Base-by-base conservation (phyloP, 2,113 vertebrate species). In the Tupaia tana region DNA sequence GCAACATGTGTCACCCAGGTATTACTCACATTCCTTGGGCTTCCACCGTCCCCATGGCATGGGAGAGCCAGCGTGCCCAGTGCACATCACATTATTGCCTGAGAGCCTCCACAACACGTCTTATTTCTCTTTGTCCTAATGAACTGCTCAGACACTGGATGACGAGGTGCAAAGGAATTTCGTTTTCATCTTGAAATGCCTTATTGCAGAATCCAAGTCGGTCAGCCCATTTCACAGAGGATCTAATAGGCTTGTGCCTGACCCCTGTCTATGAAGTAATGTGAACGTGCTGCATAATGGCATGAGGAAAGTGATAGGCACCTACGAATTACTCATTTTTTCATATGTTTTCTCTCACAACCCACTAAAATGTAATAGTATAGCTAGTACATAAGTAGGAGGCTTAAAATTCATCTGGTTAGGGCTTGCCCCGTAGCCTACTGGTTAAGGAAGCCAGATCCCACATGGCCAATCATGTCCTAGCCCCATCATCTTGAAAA, bases 311-410 rank as follows among this genome's bases (percentile, higher is more conserved):
- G 14, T 43, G 31, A 64, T n/a, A 25, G 31, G 81, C n/a, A 87
- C n/a, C 34, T 94, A 83, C 31, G 22, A 75, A 83, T 89, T 34
- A 80, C 74, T 67, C 54, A 0, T 34, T 63, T 70, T 20, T 79
- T 54, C 80, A 79, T 85, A 43, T 59, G n/a, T 52, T 82, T 92
- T 25, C 18, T 86, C 78, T 95, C 56, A 70, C 24, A 77, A 90
- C 27, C 79, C 22, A 74, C 34, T 58, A 81, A 79, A 9, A 85
- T 31, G 31, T 91, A 92, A 88, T 70, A 82, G 19, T 90, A 24
- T 19, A 71, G 74, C 54, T 69, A 75, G 19, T 43, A 43, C 4
- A 43, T 43, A 43, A 43, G 43, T 18, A 96, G 79, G 22, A 64
- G 15, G 24, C 66, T 79, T 86, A 34, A 89, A 91, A 79, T 71